A percentile compares a stretch with the other conserved stretches of the same genome.
Evolutionary conservation across 2,888 invertebrate genomes (phyloP).

Genomic region (Octodonta nipae): DNA sequence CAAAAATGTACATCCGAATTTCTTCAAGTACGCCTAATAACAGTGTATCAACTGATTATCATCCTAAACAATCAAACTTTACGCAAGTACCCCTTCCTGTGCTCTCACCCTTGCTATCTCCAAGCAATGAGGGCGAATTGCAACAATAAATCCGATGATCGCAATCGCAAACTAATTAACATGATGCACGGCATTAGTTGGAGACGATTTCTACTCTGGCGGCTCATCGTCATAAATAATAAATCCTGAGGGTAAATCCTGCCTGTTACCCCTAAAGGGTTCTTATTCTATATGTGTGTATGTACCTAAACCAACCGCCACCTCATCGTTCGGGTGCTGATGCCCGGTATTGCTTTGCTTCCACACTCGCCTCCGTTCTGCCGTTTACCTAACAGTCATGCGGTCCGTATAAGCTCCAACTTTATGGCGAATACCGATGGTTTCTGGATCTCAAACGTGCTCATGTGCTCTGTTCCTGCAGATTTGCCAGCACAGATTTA

Average conservation of each 20-base stretch:
- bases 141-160: no score
- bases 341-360: no score
- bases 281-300: no score
- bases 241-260: conserved; percentile 10
- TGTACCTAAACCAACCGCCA: no score
- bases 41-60: no score
- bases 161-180: conserved; percentile 18
- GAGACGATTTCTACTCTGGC: conserved; percentile 16
- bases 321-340: no score
- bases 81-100: no score
- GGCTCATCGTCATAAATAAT: conserved; percentile 17
- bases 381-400: conserved; percentile 33
- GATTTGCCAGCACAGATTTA: conserved; percentile 33
- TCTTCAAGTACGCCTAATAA: no score
- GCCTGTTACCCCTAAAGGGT: conserved; percentile 6
- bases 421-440: conserved; percentile 34
- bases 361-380: conserved; percentile 2
- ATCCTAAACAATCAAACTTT: no score
- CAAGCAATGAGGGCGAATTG: no score
- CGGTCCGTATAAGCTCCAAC: conserved; percentile 35
- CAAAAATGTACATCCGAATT: no score
- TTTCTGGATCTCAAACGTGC: conserved; percentile 31
- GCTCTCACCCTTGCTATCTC: no score
- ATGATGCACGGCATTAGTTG: conserved; percentile 18
- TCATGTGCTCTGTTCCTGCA: conserved; percentile 30